Evolutionary conservation across 2,113 vertebrate genomes (phyloP), one percentile per base, ranked within the genome.

Genomic region (Spizaetus ornatus): DNA sequence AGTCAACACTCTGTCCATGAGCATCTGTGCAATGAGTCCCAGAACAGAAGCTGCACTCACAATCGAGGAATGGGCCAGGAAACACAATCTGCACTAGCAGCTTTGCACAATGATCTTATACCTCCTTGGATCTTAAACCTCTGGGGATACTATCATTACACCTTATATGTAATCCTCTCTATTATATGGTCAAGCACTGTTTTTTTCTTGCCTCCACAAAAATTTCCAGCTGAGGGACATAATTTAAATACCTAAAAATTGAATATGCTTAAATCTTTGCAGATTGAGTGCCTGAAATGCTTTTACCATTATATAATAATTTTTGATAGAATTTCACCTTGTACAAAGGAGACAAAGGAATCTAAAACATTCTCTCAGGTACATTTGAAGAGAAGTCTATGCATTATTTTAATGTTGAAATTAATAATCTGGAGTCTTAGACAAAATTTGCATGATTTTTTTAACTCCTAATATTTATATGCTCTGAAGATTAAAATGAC

Each of bases 401-500:
- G 29, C 18, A 73, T 62, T 88, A 65, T 83, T 96, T 85, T 86
- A 90, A 74, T 63, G 77, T 23, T 52, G 32, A 93, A 90, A 95
- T 92, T 95, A 93, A 87, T 91, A 94, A 83, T 11, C 22, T 4
- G 0, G 29, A 71, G 42, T 88, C 59, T 90, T 48, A 36, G 19
- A 71, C 27, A 94, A 88, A 91, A 77, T 77, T n/a, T 70, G n/a
- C 67, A 69, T 47, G 31, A 29, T 22, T 70, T 93, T 90, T 91
- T 77, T 16, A 91, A 61, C 32, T 95, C 29, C 89, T 96, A 93
- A 86, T 97, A 88, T 96, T 95, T 97, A 94, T 95, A 92, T 78
- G 48, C 59, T 90, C 79, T 72, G 76, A 79, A 92, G 73, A 95
- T 91, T 93, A 82, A 95, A 94, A 86, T 70, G 3, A 86, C 70